phyloP scores from a whole-genome alignment of 2,888 invertebrate species.

The Synergus laeviventris region DNA sequence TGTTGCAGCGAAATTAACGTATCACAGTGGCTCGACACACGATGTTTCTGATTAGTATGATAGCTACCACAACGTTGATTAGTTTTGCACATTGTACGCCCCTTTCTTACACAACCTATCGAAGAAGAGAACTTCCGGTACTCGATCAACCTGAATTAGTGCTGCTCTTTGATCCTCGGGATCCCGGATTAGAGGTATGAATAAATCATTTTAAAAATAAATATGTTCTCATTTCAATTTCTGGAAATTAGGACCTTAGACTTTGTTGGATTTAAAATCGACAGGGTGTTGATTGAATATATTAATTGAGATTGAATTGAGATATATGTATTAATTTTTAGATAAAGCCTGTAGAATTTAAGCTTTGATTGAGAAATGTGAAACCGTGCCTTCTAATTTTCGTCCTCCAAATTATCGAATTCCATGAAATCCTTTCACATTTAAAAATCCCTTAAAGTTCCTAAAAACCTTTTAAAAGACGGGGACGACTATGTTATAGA shows the following conservation, averaged over 20 bases:
- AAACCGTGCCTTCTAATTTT: too few relatives aligned
- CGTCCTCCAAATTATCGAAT: too few relatives aligned
- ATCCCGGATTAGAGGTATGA: conserved; percentile 65
- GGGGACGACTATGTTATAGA: too few relatives aligned
- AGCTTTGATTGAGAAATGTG: too few relatives aligned
- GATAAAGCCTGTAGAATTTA: too few relatives aligned
- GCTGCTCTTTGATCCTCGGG: conserved; percentile 63
- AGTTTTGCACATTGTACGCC: conserved; percentile 63
- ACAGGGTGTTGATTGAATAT: too few relatives aligned
- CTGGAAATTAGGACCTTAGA: not conserved
- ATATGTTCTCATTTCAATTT: not conserved
- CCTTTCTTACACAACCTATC: conserved; percentile 62
- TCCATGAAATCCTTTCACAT: too few relatives aligned
- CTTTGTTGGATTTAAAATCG: not conserved
- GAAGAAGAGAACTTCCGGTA: conserved; percentile 60
- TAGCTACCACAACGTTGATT: conserved; percentile 65
- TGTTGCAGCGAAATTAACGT: conserved; percentile 35
- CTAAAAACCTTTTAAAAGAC: too few relatives aligned
- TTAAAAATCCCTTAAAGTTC: too few relatives aligned
- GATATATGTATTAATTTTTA: too few relatives aligned
- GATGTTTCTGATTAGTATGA: conserved; percentile 66
- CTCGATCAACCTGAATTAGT: conserved; percentile 62
- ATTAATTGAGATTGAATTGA: too few relatives aligned
- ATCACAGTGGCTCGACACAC: conserved; percentile 43
- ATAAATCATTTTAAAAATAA: not conserved